phyloP scores from a whole-genome alignment of 2,888 invertebrate species.

The Thymelicus lineola region DNA sequence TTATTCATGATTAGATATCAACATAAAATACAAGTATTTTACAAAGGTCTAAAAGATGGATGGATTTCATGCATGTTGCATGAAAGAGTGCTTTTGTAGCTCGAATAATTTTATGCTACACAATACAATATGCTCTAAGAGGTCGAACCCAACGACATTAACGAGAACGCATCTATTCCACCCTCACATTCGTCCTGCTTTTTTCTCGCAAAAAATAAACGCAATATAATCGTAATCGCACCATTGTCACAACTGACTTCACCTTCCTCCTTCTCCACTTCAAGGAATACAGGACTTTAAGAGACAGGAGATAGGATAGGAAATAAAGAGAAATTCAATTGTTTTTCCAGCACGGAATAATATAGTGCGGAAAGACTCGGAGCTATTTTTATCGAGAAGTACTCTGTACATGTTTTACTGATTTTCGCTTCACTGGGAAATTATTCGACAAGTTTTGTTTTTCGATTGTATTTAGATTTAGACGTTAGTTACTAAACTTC shows the following conservation, averaged over 20 bases:
- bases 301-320: not conserved
- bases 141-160: constrained; percentile 17
- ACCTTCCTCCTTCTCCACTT: constrained; percentile 15
- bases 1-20: too few species aligned
- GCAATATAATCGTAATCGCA: constrained; percentile 42
- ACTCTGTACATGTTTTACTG: constrained; percentile 22
- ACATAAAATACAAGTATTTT: too few species aligned
- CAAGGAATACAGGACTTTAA: constrained; percentile 5
- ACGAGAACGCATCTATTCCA: constrained; percentile 38
- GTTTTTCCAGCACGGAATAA: constrained; percentile 28
- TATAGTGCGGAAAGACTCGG: constrained; percentile 32
- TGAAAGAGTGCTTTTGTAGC: too few species aligned
- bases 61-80: too few species aligned
- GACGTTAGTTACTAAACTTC: too few species aligned
- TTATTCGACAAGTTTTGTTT: constrained; percentile 4
- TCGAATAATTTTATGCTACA: too few species aligned
- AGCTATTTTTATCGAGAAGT: constrained; percentile 29
- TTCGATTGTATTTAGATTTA: too few species aligned
- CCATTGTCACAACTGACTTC: constrained; percentile 38
- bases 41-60: too few species aligned
- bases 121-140: not conserved
- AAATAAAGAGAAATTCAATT: not conserved
- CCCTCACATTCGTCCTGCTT: constrained; percentile 39
- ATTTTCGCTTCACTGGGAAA: constrained; percentile 30
- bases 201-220: constrained; percentile 40